Percentiles rank a stretch among this genome's conserved stretches.
Conservation (phyloP, 1,140 invertebrate genomes). For the Drosophila littoralis region DNA sequence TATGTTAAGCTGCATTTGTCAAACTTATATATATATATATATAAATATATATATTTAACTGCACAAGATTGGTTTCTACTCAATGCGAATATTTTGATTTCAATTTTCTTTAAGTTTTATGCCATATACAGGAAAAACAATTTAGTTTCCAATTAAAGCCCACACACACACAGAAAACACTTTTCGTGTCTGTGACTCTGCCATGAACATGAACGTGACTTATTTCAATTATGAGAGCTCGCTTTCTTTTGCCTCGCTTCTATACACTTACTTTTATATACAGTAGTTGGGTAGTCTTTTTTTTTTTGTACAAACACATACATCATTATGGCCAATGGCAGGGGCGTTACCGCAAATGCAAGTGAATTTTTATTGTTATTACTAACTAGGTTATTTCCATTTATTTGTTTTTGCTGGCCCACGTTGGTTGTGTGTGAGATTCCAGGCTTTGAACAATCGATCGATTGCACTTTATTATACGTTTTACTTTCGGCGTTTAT, state of each 20-base stretch:
- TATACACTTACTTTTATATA: slow-evolving; percentile 7
- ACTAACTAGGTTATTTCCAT: slow-evolving; percentile 4
- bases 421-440: not conserved
- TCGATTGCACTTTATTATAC: slow-evolving; percentile 59
- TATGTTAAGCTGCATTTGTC: not conserved
- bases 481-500: slow-evolving; percentile 51
- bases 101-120: not conserved
- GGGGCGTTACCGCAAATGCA: slow-evolving; percentile 32
- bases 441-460: slow-evolving; percentile 40
- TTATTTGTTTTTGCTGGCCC: not conserved
- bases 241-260: slow-evolving; percentile 63
- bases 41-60: not conserved
- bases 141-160: slow-evolving; percentile 41
- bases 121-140: slow-evolving; percentile 12
- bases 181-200: slow-evolving; percentile 22
- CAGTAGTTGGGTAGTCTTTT: slow-evolving; percentile 5
- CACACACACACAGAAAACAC: slow-evolving; percentile 19
- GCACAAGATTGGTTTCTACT: not conserved
- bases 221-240: slow-evolving; percentile 50
- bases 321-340: slow-evolving; percentile 25
- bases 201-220: slow-evolving; percentile 67
- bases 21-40: not conserved
- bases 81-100: not conserved
- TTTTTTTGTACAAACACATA: slow-evolving; percentile 9
- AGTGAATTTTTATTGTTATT: slow-evolving; percentile 41